Percentiles rank a stretch among this genome's conserved stretches.
phyloP scores from a whole-genome alignment of 2,113 vertebrate species.

The Cygnus buccinator region DNA sequence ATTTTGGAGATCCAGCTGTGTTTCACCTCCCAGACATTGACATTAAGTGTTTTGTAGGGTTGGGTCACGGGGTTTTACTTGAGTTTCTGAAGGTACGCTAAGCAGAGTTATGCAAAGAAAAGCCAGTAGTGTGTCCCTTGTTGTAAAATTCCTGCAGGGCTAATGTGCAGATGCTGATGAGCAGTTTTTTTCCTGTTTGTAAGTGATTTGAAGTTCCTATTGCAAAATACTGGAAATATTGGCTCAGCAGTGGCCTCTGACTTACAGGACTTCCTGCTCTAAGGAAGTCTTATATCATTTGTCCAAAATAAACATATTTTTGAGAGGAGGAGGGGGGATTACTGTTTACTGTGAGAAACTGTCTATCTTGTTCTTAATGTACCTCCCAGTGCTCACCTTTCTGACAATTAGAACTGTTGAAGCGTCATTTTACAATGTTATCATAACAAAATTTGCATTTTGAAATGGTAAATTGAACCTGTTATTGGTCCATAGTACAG shows the following conservation, averaged over 20 bases:
- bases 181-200: background rate
- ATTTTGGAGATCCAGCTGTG: background rate
- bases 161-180: background rate
- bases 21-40: conserved; percentile 42
- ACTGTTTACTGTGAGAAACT: background rate
- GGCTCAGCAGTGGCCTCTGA: conserved; percentile 47
- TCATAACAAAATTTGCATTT: background rate
- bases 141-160: background rate
- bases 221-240: conserved; percentile 54
- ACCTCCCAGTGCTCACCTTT: background rate
- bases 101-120: background rate
- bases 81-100: background rate
- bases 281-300: conserved; percentile 17
- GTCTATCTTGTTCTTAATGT: background rate
- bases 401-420: background rate
- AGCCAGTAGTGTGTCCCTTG: background rate
- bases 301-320: conserved; percentile 46
- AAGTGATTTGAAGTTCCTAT: conserved; percentile 1
- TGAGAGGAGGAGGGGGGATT: background rate
- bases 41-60: background rate
- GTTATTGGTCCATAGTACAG: background rate
- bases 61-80: background rate
- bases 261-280: conserved; percentile 42
- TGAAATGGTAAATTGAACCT: background rate
- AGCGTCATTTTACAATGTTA: background rate